Conservation (phyloP, 92 coral and sea anemone genomes). For the Palythoa grandis region DNA sequence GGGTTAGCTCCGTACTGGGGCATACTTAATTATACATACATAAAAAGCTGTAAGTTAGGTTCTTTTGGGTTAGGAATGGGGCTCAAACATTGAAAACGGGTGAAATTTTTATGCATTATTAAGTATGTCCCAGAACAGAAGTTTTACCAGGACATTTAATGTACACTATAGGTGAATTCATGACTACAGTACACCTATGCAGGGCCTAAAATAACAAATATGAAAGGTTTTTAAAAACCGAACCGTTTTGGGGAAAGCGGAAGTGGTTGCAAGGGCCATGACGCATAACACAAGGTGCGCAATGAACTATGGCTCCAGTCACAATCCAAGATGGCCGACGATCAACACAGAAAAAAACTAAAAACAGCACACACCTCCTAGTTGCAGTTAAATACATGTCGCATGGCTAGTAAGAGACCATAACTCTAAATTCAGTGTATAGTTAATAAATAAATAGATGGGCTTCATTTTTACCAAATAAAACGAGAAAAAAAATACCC, state of each 20-base stretch:
- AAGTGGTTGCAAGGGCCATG: conserved; percentile 19
- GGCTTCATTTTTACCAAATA: background rate
- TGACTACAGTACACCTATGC: too few relatives aligned
- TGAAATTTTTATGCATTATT: too few relatives aligned
- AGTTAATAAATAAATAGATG: background rate
- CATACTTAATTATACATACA: too few relatives aligned
- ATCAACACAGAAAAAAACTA: conserved; percentile 1
- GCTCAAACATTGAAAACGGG: too few relatives aligned
- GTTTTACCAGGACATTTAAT: too few relatives aligned
- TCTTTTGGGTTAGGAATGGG: too few relatives aligned
- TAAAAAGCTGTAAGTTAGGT: too few relatives aligned
- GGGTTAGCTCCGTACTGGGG: too few relatives aligned
- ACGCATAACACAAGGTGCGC: conserved; percentile 8
- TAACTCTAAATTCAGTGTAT: background rate
- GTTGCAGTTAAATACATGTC: background rate
- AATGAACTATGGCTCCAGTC: conserved; percentile 20
- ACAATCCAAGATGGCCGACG: conserved; percentile 47
- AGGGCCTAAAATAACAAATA: too few relatives aligned
- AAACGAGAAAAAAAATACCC: background rate
- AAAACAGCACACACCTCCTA: conserved; percentile 27
- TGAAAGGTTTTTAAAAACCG: too few relatives aligned
- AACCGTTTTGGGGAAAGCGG: background rate
- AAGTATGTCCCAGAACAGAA: too few relatives aligned
- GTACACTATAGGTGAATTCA: too few relatives aligned
- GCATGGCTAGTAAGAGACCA: background rate